Percentiles rank a stretch among this genome's conserved stretches.
These are phyloP conservation scores for Xestia sexstrigata DNA, from an alignment of 2,888 invertebrate species.

Conservation along the genomic window DNA sequence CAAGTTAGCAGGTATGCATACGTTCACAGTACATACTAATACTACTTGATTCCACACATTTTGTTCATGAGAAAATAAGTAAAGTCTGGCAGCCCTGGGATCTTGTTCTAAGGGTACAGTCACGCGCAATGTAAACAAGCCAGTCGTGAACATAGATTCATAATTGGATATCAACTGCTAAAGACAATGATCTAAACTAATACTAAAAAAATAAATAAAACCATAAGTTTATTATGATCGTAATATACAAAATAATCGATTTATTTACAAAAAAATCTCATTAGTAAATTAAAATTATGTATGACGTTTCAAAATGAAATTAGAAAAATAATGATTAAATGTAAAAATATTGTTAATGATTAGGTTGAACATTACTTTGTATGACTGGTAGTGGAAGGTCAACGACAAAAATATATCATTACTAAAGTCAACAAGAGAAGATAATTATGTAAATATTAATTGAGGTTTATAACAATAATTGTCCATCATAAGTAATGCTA, in stretches of 20 bases:
- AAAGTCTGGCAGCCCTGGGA: too few relatives aligned
- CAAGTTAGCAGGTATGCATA: too few relatives aligned
- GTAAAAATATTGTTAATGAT: conserved; percentile 38
- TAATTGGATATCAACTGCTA: conserved; percentile 30
- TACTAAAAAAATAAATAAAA: conserved; percentile 68
- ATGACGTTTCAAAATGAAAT: conserved; percentile 42
- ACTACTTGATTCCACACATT: too few relatives aligned
- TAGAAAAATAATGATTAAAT: conserved; percentile 52
- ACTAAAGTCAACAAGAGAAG: not conserved
- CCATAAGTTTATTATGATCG: conserved; percentile 64
- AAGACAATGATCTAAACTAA: conserved; percentile 34
- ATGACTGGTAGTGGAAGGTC: conserved; percentile 3
- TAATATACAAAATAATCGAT: conserved; percentile 69
- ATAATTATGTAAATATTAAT: not conserved
- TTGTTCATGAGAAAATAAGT: too few relatives aligned
- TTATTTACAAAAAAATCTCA: conserved; percentile 67
- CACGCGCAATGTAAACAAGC: conserved; percentile 41
- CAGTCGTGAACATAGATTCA: conserved; percentile 31
- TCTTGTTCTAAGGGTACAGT: not conserved
- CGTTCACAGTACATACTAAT: too few relatives aligned
- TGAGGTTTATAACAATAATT: not conserved
- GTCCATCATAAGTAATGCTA: not conserved
- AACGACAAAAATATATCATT: conserved; percentile 27
- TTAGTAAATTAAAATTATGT: conserved; percentile 48
- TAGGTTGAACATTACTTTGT: conserved; percentile 17